These are phyloP conservation scores for Gymnosoma rotundatum DNA, from an alignment of 2,888 invertebrate genomes.

Conservation along the genomic window DNA sequence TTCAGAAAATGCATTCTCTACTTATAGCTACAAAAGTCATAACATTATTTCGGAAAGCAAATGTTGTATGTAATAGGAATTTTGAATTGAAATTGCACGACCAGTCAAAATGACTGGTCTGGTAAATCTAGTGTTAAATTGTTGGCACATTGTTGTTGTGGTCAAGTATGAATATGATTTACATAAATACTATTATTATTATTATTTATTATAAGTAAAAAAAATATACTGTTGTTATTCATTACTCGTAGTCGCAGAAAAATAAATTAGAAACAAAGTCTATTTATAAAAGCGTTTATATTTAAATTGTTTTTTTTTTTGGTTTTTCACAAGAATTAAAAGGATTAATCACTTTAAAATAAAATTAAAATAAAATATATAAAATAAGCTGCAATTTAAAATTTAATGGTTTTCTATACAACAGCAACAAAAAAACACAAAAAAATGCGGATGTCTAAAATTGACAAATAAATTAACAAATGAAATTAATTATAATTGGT, in stretches of 20 bases:
- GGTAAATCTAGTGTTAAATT: too few relatives aligned
- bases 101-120: too few relatives aligned
- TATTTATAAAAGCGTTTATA: not conserved
- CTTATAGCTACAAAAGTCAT: too few relatives aligned
- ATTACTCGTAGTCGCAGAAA: not conserved
- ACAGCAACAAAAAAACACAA: not conserved
- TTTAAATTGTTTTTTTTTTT: not conserved
- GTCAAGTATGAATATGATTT: constrained; percentile 50
- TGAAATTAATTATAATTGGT: not conserved
- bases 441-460: not conserved
- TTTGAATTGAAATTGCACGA: too few relatives aligned
- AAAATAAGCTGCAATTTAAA: constrained; percentile 2
- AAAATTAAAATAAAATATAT: not conserved
- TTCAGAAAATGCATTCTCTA: too few relatives aligned
- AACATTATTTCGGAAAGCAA: too few relatives aligned
- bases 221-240: not conserved
- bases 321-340: not conserved
- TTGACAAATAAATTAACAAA: not conserved
- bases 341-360: constrained; percentile 6
- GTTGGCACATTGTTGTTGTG: constrained; percentile 61
- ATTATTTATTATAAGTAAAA: constrained; percentile 29
- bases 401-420: not conserved
- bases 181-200: constrained; percentile 26
- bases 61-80: too few relatives aligned
- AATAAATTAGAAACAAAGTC: not conserved